These are phyloP conservation scores for Anableps anableps DNA, from an alignment of 2,797 vertebrate species.

Conservation along the genomic window DNA sequence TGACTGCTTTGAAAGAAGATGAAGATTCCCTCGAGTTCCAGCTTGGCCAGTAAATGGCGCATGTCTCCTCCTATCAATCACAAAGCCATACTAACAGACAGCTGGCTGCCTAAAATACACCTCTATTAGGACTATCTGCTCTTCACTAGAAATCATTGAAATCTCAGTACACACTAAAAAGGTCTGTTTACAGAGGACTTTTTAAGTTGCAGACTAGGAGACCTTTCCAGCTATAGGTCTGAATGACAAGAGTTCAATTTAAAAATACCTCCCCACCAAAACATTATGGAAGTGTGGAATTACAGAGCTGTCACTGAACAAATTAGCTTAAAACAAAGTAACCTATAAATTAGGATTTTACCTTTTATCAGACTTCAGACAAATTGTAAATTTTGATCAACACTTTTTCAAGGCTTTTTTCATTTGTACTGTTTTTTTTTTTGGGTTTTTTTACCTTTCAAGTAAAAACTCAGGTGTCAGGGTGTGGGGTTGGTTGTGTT, in stretches of 20 bases:
- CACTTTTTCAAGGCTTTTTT: neutral
- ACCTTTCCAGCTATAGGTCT: conserved; percentile 46
- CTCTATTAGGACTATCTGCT: conserved; percentile 69
- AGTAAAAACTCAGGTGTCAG: neutral
- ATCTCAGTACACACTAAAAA: conserved; percentile 53
- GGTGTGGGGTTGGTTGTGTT: too few relatives aligned
- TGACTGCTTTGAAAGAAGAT: conserved; percentile 79
- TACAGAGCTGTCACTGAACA: too few relatives aligned
- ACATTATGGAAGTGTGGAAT: conserved; percentile 14
- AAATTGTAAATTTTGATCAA: neutral
- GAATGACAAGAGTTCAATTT: conserved; percentile 56
- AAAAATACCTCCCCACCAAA: conserved; percentile 29
- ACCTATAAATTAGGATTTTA: neutral
- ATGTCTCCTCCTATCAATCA: conserved; percentile 82
- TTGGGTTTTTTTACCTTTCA: neutral
- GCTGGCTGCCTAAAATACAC: conserved; percentile 79
- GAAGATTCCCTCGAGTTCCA: conserved; percentile 78
- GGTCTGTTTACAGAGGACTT: conserved; percentile 34
- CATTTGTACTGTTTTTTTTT: neutral
- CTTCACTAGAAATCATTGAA: conserved; percentile 62
- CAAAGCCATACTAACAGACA: conserved; percentile 71
- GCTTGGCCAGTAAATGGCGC: conserved; percentile 82
- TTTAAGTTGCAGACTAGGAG: conserved; percentile 47
- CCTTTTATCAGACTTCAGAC: neutral
- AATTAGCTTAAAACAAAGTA: neutral